Evolutionary conservation across 1,140 invertebrate genomes (phyloP).

Genomic region (Panagrolaimus sp.): DNA sequence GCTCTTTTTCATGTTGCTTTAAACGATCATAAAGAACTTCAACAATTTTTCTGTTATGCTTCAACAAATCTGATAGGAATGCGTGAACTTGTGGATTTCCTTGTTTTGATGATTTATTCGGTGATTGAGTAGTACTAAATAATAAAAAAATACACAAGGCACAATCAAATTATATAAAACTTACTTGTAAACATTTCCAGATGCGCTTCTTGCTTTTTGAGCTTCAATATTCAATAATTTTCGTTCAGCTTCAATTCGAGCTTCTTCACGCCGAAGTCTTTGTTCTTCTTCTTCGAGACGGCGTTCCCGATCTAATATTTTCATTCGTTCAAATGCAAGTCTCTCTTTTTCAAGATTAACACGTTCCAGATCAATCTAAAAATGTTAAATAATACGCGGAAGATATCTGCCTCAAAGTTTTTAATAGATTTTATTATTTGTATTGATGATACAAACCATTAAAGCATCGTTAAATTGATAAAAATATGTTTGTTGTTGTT

Average conservation of each 20-base stretch:
- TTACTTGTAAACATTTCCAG: slow-evolving; percentile 15
- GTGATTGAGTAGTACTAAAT: slow-evolving; percentile 12
- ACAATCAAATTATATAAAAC: not conserved
- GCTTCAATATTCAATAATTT: slow-evolving; percentile 21
- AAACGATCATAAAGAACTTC: slow-evolving; percentile 87
- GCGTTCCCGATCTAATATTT: slow-evolving; percentile 49
- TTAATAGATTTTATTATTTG: no score
- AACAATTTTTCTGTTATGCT: slow-evolving; percentile 62
- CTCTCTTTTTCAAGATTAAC: slow-evolving; percentile 54
- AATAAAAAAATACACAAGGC: not conserved
- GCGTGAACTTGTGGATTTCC: not conserved
- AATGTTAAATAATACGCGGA: not conserved
- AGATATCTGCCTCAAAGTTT: no score
- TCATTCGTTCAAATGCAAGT: slow-evolving; percentile 51
- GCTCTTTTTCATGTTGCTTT: slow-evolving; percentile 95
- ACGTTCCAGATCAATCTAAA: slow-evolving; percentile 54
- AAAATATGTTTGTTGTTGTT: no score
- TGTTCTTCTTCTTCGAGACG: slow-evolving; percentile 49
- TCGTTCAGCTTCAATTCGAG: slow-evolving; percentile 16
- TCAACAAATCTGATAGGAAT: slow-evolving; percentile 37
- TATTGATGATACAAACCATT: no score
- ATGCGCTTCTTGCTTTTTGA: not conserved
- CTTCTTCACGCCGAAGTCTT: slow-evolving; percentile 23
- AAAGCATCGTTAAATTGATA: no score
- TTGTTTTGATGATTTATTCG: slow-evolving; percentile 6